Conservation (phyloP, 1,140 invertebrate genomes). For the Lethrus apterus region DNA sequence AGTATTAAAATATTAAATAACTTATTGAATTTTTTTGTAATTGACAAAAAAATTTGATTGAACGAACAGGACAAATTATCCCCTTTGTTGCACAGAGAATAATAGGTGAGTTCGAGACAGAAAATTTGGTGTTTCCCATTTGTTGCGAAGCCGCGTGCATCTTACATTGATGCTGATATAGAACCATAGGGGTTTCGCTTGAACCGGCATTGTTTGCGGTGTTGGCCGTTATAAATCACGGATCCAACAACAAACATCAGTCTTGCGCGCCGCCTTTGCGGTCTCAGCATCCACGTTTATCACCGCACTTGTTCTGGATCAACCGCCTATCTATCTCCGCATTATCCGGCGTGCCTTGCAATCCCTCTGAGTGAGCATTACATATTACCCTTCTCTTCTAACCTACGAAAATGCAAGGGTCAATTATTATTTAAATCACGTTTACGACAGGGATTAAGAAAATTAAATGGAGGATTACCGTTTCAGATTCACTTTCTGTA, state of each 20-base stretch:
- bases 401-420: no score
- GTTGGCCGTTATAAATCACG: slow-evolving; percentile 31
- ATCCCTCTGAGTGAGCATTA: no score
- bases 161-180: slow-evolving; percentile 11
- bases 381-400: no score
- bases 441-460: no score
- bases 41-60: no score
- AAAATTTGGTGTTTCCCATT: slow-evolving; percentile 9
- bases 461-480: no score
- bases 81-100: slow-evolving; percentile 7
- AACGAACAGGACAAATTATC: slow-evolving; percentile 13
- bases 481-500: no score
- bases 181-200: neutral
- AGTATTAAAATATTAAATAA: no score
- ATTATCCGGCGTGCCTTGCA: slow-evolving; percentile 22
- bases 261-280: slow-evolving; percentile 29
- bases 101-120: slow-evolving; percentile 11
- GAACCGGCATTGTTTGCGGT: slow-evolving; percentile 17
- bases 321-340: slow-evolving; percentile 34
- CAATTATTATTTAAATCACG: no score
- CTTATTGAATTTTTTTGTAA: no score
- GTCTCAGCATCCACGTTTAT: slow-evolving; percentile 34
- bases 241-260: slow-evolving; percentile 37
- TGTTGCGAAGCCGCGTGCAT: slow-evolving; percentile 6
- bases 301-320: slow-evolving; percentile 35